Percentiles rank a stretch among this genome's conserved stretches.
Evolutionary conservation across 2,797 vertebrate genomes (phyloP).

Genomic region (Sebastes trivittatus): DNA sequence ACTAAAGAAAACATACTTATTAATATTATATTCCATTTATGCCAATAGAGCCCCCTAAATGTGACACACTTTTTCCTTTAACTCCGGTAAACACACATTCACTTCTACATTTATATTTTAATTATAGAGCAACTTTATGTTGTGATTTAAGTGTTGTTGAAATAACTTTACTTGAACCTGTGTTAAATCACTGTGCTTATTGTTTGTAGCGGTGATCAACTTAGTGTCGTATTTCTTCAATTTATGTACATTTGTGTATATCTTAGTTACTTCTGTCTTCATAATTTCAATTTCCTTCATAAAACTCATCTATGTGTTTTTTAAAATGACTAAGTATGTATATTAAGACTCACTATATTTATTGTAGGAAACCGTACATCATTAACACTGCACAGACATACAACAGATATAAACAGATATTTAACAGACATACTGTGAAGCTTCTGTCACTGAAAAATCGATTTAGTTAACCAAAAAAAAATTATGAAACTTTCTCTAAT

Average conservation of each 20-base stretch:
- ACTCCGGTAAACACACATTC: background rate
- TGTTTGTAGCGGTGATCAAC: too few species aligned
- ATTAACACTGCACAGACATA: background rate
- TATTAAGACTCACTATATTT: background rate
- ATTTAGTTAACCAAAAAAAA: background rate
- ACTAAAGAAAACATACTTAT: too few species aligned
- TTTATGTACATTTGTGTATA: background rate
- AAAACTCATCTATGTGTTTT: fast-evolving
- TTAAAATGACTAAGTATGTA: background rate
- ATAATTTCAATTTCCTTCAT: too few species aligned
- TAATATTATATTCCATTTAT: too few species aligned
- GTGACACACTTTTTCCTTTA: background rate
- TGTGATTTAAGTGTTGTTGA: background rate
- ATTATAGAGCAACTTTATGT: background rate
- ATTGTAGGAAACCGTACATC: background rate
- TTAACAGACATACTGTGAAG: background rate
- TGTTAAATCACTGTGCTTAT: background rate
- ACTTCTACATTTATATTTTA: background rate
- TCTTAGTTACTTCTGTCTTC: background rate
- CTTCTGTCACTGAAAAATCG: background rate
- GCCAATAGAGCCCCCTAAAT: too few species aligned
- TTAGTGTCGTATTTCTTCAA: too few species aligned
- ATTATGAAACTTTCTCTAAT: background rate
- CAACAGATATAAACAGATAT: too few species aligned
- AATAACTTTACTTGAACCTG: background rate